phyloP scores from a whole-genome alignment of 2,113 vertebrate species.

The Zapornia atra region DNA sequence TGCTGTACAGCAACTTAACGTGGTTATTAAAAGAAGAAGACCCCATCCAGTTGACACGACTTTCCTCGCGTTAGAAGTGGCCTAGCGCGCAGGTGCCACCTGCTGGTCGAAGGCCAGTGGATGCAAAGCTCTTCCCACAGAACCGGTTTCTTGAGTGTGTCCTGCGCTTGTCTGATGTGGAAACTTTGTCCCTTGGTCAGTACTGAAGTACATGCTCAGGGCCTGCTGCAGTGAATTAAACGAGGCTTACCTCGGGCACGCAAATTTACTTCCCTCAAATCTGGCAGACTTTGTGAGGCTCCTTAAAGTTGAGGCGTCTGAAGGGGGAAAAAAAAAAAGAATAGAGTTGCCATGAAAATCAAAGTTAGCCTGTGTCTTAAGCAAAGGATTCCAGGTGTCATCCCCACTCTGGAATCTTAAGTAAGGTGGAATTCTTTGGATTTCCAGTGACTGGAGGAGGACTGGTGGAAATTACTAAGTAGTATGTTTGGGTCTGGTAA shows the following conservation, averaged over 20 bases:
- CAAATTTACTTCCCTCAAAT: not conserved
- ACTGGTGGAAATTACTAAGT: not conserved
- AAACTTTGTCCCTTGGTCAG: not conserved
- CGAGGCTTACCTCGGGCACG: not conserved
- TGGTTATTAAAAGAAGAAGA: not conserved
- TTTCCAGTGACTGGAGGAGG: not conserved
- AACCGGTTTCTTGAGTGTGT: not conserved
- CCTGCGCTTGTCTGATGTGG: not conserved
- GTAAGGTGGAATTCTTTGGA: not conserved
- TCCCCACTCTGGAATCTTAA: not conserved
- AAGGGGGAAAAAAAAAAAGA: not conserved
- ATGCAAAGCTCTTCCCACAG: not conserved
- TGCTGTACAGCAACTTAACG: not conserved
- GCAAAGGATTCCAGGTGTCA: not conserved
- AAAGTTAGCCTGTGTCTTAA: not conserved
- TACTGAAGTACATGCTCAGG: not conserved
- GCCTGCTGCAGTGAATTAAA: not conserved
- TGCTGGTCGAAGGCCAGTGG: not conserved
- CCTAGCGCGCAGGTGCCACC: not conserved
- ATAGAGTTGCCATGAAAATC: not conserved
- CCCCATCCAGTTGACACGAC: fast-evolving
- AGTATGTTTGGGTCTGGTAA: not conserved
- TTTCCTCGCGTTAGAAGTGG: not conserved
- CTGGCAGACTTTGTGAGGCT: not conserved
- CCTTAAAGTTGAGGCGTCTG: not conserved